Percentiles rank a stretch among this genome's conserved stretches.
Evolutionary conservation across 2,797 vertebrate species (phyloP).

Genomic region (Siniperca obscura): DNA sequence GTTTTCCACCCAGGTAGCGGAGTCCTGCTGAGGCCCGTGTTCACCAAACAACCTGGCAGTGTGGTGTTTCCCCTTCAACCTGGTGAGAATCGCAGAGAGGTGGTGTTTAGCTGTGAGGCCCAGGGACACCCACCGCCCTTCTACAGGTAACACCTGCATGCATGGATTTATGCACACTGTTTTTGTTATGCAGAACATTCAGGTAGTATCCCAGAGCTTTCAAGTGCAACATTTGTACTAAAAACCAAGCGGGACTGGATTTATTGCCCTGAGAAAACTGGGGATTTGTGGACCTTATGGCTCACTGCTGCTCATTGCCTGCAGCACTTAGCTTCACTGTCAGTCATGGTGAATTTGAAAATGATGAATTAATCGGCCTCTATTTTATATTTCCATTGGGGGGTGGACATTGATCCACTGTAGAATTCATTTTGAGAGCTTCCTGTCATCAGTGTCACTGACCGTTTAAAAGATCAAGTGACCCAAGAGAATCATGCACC

Average conservation of each 20-base stretch:
- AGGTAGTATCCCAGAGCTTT: constrained; percentile 23
- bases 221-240: constrained; percentile 32
- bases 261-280: constrained; percentile 31
- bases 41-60: constrained; percentile 93
- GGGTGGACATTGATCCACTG: constrained; percentile 43
- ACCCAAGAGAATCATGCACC: constrained; percentile 35
- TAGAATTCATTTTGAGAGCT: constrained; percentile 49
- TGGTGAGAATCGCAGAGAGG: constrained; percentile 88
- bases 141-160: constrained; percentile 86
- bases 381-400: constrained; percentile 52
- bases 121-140: constrained; percentile 91
- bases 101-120: constrained; percentile 93
- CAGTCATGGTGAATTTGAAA: constrained; percentile 65
- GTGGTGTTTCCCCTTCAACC: constrained; percentile 92
- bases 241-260: constrained; percentile 20
- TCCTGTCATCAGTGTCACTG: constrained; percentile 50
- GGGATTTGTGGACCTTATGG: constrained; percentile 46
- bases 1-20: constrained; percentile 84
- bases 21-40: constrained; percentile 88
- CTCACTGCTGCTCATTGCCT: constrained; percentile 45
- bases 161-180: constrained; percentile 32
- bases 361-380: constrained; percentile 65
- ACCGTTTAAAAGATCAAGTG: constrained; percentile 54
- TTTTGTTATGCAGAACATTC: constrained; percentile 5
- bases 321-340: constrained; percentile 54